Conservation (phyloP, 2,113 vertebrate species). For the Capra hircus region DNA sequence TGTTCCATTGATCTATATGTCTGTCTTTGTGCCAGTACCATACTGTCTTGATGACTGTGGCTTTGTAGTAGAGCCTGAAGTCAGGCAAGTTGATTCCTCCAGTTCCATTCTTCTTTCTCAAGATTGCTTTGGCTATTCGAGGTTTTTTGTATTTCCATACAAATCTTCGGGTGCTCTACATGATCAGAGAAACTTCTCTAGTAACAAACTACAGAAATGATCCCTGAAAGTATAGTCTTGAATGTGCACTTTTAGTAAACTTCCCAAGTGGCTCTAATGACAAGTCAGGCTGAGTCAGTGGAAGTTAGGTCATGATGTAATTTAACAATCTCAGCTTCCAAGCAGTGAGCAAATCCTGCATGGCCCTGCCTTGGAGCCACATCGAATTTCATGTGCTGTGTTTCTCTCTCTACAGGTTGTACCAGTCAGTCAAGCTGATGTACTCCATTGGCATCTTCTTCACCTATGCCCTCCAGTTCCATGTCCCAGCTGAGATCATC, state of each 20-base stretch:
- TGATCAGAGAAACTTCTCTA: too few relatives aligned
- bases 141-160: too few relatives aligned
- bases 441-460: conserved; percentile 94
- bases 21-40: too few relatives aligned
- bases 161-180: too few relatives aligned
- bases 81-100: too few relatives aligned
- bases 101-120: too few relatives aligned
- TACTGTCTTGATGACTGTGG: too few relatives aligned
- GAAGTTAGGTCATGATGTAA: neutral
- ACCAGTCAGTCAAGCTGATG: conserved; percentile 92
- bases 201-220: too few relatives aligned
- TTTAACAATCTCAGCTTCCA: neutral
- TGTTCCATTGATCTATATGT: too few relatives aligned
- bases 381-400: accelerated
- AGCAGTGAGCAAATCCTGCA: neutral
- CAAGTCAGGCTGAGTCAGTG: neutral
- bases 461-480: conserved; percentile 95
- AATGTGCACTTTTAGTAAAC: neutral
- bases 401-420: conserved; percentile 80
- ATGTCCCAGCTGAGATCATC: conserved; percentile 91
- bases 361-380: neutral
- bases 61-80: too few relatives aligned
- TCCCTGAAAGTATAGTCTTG: too few relatives aligned
- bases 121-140: too few relatives aligned
- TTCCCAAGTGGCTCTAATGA: neutral